Conservation (phyloP, 2,797 vertebrate genomes). For the Florisuga fusca region DNA sequence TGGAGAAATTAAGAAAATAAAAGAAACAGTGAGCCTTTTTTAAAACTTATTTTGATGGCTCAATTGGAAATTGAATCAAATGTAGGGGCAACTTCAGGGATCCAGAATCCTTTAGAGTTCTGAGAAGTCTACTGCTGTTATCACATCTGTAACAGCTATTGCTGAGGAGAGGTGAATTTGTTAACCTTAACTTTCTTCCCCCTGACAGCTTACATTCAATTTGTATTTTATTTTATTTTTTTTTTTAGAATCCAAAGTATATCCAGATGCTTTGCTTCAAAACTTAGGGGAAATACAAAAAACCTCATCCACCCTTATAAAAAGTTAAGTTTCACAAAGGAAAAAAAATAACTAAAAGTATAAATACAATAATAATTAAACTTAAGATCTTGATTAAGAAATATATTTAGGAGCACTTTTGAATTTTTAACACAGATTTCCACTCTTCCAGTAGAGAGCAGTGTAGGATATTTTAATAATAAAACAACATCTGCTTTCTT, state of each 20-base stretch:
- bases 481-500: neutral
- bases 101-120: neutral
- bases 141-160: neutral
- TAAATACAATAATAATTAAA: neutral
- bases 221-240: no score
- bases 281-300: rapidly evolving
- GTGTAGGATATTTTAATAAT: slow-evolving; percentile 58
- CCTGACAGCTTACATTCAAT: neutral
- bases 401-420: neutral
- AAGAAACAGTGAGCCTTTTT: neutral
- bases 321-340: neutral
- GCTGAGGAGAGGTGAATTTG: neutral
- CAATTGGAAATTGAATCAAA: neutral
- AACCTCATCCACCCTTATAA: neutral
- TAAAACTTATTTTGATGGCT: neutral
- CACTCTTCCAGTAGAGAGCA: slow-evolving; percentile 80
- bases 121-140: neutral
- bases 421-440: neutral
- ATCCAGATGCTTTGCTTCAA: neutral
- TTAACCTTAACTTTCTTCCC: neutral
- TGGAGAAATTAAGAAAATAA: neutral
- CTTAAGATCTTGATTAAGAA: neutral
- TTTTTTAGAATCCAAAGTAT: neutral
- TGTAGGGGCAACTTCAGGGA: neutral
- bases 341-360: neutral